These are phyloP conservation scores for Acrocera orbiculus DNA, from an alignment of 2,888 invertebrate genomes.

Conservation along the genomic window DNA sequence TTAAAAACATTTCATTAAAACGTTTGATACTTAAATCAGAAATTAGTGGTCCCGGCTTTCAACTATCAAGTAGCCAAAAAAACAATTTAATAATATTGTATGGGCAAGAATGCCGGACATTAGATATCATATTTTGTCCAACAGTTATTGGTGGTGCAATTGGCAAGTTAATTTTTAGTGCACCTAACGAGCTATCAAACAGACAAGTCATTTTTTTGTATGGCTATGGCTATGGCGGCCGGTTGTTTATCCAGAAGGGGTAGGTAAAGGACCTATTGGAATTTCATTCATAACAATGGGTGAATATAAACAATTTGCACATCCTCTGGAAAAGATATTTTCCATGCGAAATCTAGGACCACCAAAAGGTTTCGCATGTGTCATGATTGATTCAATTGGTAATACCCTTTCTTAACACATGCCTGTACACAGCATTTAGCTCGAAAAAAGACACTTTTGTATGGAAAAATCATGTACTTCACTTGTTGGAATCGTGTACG, in stretches of 20 bases:
- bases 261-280: slow-evolving; percentile 38
- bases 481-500: too few relatives aligned
- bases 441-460: too few relatives aligned
- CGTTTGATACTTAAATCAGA: slow-evolving; percentile 37
- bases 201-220: slow-evolving; percentile 24
- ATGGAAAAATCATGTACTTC: too few relatives aligned
- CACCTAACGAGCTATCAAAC: slow-evolving; percentile 16
- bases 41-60: slow-evolving; percentile 34
- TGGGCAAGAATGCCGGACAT: slow-evolving; percentile 37
- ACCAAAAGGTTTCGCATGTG: slow-evolving; percentile 34
- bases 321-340: slow-evolving; percentile 32
- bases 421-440: too few relatives aligned
- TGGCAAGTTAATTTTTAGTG: too few relatives aligned
- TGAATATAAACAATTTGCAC: slow-evolving; percentile 32
- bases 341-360: slow-evolving; percentile 38
- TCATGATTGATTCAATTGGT: slow-evolving; percentile 20
- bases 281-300: slow-evolving; percentile 41
- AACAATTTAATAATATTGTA: slow-evolving; percentile 32
- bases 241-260: slow-evolving; percentile 33
- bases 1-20: slow-evolving; percentile 38
- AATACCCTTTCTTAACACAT: too few relatives aligned
- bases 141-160: slow-evolving; percentile 35
- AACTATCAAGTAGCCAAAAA: slow-evolving; percentile 22
- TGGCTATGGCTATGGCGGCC: slow-evolving; percentile 42
- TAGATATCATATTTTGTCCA: slow-evolving; percentile 38